Evolutionary conservation across 2,888 invertebrate species (phyloP), one percentile per base, ranked within the genome.

Genomic region (Coecobrya sp.): DNA sequence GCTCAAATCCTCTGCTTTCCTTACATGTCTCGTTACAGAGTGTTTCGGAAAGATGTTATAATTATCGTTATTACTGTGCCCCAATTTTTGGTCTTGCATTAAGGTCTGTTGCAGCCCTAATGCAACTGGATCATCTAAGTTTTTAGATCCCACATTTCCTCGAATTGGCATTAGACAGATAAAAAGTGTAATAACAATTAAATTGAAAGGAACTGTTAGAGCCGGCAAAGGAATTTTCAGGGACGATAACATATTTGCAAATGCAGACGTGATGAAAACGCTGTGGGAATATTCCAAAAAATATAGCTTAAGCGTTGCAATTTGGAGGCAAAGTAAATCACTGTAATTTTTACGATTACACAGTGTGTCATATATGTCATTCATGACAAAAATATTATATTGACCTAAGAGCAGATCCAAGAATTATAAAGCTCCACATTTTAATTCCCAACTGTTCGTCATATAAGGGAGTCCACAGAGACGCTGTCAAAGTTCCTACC

Each of bases 171-270:
- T 94, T 19, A 95, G 94, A 70, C 95, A 95, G 22, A 95, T 94
- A 86, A 96, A 95, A 5, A 96, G 92, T 49, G 95, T 93, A 11
- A 95, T 94, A 94, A 95, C 95, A 11, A 95, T 95, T 3, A 96
- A 68, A 93, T 96, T 96, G 94, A 96, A 96, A 25, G 96, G 96
- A 91, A 96, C 95, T 0, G 96, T 95, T 70, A 95, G 93, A 86
- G 95, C 95, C 1, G 96, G 96, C 42, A 95, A 93, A 91, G 95
- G 93, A 94, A 95, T 92, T 93, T 95, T 94, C 94, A 86, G 89
- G 84, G 95, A 94, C 95, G 95, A 95, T 95, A 95, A 95, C 94
- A 94, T 95, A 94, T 86, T 95, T 92, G 70, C 1, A 95, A 96
- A 42, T 95, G 95, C 88, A 95, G 95, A 62, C 95, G 92, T 70